A percentile compares a stretch with the other conserved stretches of the same genome.
These are phyloP conservation scores for Eupithecia inturbata DNA, from an alignment of 2,888 invertebrate species.

Conservation along the genomic window DNA sequence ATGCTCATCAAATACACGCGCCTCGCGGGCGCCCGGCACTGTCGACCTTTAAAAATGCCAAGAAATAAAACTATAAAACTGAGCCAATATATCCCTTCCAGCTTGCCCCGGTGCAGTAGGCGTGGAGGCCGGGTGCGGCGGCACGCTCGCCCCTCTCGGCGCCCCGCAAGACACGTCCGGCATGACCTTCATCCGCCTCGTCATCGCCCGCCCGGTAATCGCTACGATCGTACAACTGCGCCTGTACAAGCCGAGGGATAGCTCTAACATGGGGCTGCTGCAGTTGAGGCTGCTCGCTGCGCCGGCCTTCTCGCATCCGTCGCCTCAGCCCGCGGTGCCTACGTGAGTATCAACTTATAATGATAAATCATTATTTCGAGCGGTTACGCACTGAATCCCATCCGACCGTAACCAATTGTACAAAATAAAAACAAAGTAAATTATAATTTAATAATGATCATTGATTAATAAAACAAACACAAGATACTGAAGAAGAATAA, in stretches of 20 bases:
- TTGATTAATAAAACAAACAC: too few species aligned
- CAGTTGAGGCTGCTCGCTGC: constrained; percentile 94
- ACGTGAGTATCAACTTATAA: constrained; percentile 46
- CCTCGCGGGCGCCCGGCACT: too few species aligned
- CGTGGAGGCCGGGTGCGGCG: constrained; percentile 92
- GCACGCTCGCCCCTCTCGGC: constrained; percentile 91
- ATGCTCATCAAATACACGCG: too few species aligned
- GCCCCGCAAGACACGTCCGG: constrained; percentile 94
- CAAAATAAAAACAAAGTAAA: too few species aligned
- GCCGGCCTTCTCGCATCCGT: constrained; percentile 87
- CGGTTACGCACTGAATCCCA: too few species aligned
- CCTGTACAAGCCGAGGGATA: constrained; percentile 92
- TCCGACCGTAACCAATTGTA: too few species aligned
- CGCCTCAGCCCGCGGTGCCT: constrained; percentile 71
- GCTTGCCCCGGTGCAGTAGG: constrained; percentile 96
- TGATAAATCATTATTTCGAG: too few species aligned
- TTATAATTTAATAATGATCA: too few species aligned
- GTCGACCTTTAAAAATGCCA: too few species aligned
- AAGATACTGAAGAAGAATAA: too few species aligned
- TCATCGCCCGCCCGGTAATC: constrained; percentile 92
- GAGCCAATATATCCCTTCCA: constrained; percentile 49
- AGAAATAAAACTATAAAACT: neutral
- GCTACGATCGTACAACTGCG: constrained; percentile 91
- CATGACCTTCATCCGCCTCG: constrained; percentile 93
- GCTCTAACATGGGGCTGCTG: constrained; percentile 94